phyloP scores from a whole-genome alignment of 2,113 vertebrate genomes.

The Poecilia latipinna region DNA sequence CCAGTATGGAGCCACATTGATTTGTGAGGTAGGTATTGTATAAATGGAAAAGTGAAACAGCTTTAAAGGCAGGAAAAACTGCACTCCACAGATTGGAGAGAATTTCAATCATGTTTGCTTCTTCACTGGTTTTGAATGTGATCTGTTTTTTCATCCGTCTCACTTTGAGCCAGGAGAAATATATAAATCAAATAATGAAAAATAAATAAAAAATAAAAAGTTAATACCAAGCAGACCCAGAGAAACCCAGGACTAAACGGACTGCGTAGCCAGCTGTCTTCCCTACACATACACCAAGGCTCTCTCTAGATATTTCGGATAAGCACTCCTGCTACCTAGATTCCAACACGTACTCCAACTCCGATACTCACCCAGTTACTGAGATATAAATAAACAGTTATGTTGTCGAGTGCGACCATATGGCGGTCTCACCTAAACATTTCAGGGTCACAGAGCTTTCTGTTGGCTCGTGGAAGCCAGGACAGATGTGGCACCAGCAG shows the following conservation, averaged over 20 bases:
- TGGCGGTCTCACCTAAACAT: slow-evolving; percentile 52
- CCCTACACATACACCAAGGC: slow-evolving; percentile 4
- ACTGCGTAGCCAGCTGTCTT: neutral
- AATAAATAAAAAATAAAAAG: neutral
- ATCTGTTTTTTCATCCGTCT: neutral
- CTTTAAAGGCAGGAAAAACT: neutral
- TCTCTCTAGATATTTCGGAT: slow-evolving; percentile 35
- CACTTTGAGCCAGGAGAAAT: neutral
- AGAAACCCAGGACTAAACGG: neutral
- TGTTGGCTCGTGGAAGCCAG: slow-evolving; percentile 25
- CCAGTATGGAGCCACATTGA: neutral
- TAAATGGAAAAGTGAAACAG: neutral
- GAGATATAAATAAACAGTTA: slow-evolving; percentile 67
- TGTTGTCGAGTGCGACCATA: slow-evolving; percentile 60
- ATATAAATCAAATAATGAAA: neutral
- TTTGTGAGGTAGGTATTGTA: neutral
- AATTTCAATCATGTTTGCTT: no score
- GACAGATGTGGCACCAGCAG: slow-evolving; percentile 40
- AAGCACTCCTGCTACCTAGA: slow-evolving; percentile 45
- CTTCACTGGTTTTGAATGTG: neutral
- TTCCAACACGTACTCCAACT: slow-evolving; percentile 30
- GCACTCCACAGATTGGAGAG: no score
- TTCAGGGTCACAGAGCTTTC: slow-evolving; percentile 56
- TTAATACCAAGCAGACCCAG: neutral
- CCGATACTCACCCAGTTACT: slow-evolving; percentile 38